These are phyloP conservation scores for Automeris io DNA, from an alignment of 2,888 invertebrate species.

Conservation along the genomic window DNA sequence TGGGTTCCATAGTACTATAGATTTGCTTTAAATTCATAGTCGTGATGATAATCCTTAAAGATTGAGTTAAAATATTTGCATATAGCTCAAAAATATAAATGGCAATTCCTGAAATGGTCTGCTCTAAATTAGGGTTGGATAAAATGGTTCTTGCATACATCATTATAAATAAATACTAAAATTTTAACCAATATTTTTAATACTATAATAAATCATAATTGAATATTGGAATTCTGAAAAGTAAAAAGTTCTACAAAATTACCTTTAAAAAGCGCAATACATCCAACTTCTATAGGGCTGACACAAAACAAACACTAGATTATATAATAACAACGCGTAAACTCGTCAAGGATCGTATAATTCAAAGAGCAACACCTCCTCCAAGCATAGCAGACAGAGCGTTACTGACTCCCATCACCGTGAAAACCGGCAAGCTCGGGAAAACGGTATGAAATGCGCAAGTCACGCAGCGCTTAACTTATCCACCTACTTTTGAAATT, in stretches of 20 bases:
- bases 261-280: slow-evolving; percentile 31
- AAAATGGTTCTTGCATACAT: too few relatives aligned
- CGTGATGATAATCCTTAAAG: too few relatives aligned
- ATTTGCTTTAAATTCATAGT: too few relatives aligned
- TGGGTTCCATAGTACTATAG: too few relatives aligned
- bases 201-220: slow-evolving; percentile 13
- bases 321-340: slow-evolving; percentile 63
- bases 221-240: neutral
- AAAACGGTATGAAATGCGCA: slow-evolving; percentile 69
- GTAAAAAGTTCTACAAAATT: slow-evolving; percentile 15
- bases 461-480: slow-evolving; percentile 66
- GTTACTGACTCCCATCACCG: slow-evolving; percentile 56
- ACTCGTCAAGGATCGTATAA: slow-evolving; percentile 38
- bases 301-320: slow-evolving; percentile 63
- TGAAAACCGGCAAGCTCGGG: slow-evolving; percentile 41
- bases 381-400: slow-evolving; percentile 29
- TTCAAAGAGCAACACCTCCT: slow-evolving; percentile 29
- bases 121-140: too few relatives aligned
- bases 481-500: slow-evolving; percentile 62
- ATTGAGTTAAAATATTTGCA: too few relatives aligned
- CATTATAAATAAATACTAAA: too few relatives aligned
- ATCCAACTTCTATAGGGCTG: slow-evolving; percentile 33
- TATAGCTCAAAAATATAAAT: too few relatives aligned
- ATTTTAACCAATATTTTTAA: too few relatives aligned
- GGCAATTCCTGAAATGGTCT: too few relatives aligned